Evolutionary conservation across 2,888 invertebrate genomes (phyloP), one percentile per base, ranked within the genome.

Genomic region (Julus scandinavius): DNA sequence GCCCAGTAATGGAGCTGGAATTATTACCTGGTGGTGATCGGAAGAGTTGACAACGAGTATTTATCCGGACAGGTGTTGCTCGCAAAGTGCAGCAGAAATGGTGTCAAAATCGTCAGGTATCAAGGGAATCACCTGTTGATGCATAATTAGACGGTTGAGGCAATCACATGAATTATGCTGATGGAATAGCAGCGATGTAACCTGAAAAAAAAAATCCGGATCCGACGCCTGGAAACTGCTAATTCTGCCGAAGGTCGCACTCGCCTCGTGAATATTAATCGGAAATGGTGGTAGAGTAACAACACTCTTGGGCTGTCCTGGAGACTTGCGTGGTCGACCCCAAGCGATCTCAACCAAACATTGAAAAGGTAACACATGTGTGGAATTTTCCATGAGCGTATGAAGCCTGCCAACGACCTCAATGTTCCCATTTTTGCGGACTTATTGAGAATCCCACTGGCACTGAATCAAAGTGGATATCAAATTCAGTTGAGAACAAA

Each of bases 1-100:
- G 45, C 7, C 45, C 45, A 5, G 45, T 45, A 72, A 72, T 72
- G 63, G 63, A n/a, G 20, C 7, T 20, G 63, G 63, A 72, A 72
- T 72, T 72, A 72, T 20, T 72, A 72, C 20, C 20, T 72, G 63
- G 63, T 72, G 20, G 63, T 72, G 63, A 72, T 72, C 20, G 63
- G 63, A 72, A 72, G 63, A 72, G 63, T 72, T 72, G 63, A 72
- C 63, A 72, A 72, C 63, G 63, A 72, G 63, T 72, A 72, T 72
- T 72, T 72, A 72, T 29, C 20, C 63, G 20, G 63, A 29, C 7
- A 72, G 63, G 63, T 20, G 63, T 72, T 72, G 20, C 63, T 58
- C n/a, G 58, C 58, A 58, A 58, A 2, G 17, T 17, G 58, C 58
- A 20, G 63, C 63, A 72, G 63, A 29, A 72, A 72, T 20, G 63